Percentiles rank a stretch among this genome's conserved stretches.
These are phyloP conservation scores for Crioceris asparagi DNA, from an alignment of 2,888 invertebrate species.

Conservation along the genomic window DNA sequence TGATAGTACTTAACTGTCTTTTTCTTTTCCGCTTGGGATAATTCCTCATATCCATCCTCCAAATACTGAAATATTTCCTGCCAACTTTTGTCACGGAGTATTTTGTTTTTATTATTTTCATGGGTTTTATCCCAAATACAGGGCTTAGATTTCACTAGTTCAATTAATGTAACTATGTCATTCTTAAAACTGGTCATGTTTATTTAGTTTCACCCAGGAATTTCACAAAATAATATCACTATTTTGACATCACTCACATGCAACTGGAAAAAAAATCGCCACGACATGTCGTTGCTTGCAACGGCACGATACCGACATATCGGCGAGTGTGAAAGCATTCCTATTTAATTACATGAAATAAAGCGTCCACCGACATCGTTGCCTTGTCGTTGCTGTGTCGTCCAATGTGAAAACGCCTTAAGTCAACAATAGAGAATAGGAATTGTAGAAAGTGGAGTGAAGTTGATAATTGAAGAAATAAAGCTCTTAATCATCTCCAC, in stretches of 20 bases:
- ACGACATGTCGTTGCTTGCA: constrained; percentile 4
- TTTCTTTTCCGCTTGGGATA: constrained; percentile 12
- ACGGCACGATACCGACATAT: constrained; percentile 5
- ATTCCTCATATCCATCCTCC: constrained; percentile 8
- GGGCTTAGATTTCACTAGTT: constrained; percentile 16
- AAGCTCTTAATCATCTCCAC: no score
- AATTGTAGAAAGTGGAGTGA: no score
- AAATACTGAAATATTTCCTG: constrained; percentile 5
- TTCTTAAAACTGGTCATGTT: constrained; percentile 12
- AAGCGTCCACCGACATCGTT: constrained; percentile 4
- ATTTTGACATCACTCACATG: constrained; percentile 4
- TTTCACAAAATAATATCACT: no score
- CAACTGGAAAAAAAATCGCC: constrained; percentile 12
- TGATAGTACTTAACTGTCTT: constrained; percentile 11
- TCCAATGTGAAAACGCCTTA: no score
- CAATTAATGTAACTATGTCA: constrained; percentile 13
- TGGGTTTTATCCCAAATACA: constrained; percentile 16
- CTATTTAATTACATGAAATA: constrained; percentile 3
- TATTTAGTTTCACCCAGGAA: no score
- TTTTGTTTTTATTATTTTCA: constrained; percentile 14
- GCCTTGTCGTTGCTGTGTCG: no score
- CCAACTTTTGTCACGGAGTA: constrained; percentile 10
- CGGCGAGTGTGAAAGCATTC: constrained; percentile 8
- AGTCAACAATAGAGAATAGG: no score
- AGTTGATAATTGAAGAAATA: no score